A percentile compares a stretch with the other conserved stretches of the same genome.
phyloP scores from a whole-genome alignment of 1,140 invertebrate species.

The Stenopsyche tienmushanensis region DNA sequence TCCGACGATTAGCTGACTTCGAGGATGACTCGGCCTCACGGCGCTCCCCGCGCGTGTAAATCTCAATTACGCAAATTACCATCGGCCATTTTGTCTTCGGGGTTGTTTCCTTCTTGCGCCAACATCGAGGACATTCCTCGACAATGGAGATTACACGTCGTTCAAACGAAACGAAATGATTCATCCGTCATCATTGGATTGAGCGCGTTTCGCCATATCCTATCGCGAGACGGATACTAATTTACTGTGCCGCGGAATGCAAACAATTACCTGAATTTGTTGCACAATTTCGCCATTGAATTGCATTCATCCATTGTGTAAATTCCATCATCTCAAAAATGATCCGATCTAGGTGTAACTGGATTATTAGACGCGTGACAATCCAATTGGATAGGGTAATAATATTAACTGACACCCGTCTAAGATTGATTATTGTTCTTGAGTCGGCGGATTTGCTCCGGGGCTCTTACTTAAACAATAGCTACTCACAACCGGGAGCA shows the following conservation, averaged over 20 bases:
- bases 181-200: not conserved
- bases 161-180: not conserved
- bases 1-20: constrained; percentile 22
- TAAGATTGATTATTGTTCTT: constrained; percentile 27
- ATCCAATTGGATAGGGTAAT: constrained; percentile 25
- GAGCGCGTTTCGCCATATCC: not conserved
- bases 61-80: constrained; percentile 33
- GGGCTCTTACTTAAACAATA: constrained; percentile 17
- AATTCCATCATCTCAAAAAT: no score
- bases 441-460: constrained; percentile 2
- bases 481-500: constrained; percentile 11
- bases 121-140: not conserved
- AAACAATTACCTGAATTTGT: no score
- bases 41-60: constrained; percentile 15
- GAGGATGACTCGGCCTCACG: not conserved
- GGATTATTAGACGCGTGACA: constrained; percentile 22
- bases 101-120: not conserved
- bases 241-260: no score
- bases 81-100: constrained; percentile 16
- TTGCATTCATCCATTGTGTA: no score
- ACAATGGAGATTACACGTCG: not conserved
- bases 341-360: not conserved
- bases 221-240: no score
- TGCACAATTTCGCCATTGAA: no score
- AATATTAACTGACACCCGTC: constrained; percentile 24